Base-by-base conservation (phyloP, 1,140 invertebrate genomes). In the Prorops nasuta region DNA sequence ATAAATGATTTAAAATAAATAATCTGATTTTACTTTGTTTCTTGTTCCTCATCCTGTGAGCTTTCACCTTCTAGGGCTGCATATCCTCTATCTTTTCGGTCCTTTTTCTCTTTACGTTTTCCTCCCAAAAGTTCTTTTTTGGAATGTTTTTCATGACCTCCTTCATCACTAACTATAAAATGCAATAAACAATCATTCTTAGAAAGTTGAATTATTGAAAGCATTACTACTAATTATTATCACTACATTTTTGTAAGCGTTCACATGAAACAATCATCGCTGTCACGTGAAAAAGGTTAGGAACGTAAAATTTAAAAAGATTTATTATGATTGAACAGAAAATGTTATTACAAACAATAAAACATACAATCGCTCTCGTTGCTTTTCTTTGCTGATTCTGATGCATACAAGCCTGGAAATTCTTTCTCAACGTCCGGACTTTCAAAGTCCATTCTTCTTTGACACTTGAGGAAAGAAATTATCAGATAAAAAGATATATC, bases 11-110 rank as follows among this genome's bases (percentile, higher is more conserved):
- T 40, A 16, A 9, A n/a, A 19, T 12, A 28, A 6, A 10, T 28
- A 28, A 28, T n/a, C 24, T 6, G 10, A 10, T 28, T 40, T 66
- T 80, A 92, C 91, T 92, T 95, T 15, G 89, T 83, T 69, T 93
- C 90, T 43, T 83, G 79, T 59, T 92, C 90, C 60, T 94, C 92
- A 67, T 95, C 92, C 14, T 87, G 90, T 4, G 92, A 95, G 68
- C 92, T 94, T 76, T 96, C 93, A 31, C 91, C 93, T 73, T 92
- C 92, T 67, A 96, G 80, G 10, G 92, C 90, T 12, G 91, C 91
- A 83, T 96, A 96, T 1, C 91, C 89, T 66, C 88, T 84, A 54
- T 90, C 88, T 62, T 93, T 92, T 39, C 84, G 85, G 49, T 92
- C 90, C 63, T 91, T 92, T 66, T 93, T 93, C 36, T 94, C 90